A percentile compares a stretch with the other conserved stretches of the same genome.
Conservation (phyloP, 2,888 invertebrate genomes). For the Microdon myrmicae region DNA sequence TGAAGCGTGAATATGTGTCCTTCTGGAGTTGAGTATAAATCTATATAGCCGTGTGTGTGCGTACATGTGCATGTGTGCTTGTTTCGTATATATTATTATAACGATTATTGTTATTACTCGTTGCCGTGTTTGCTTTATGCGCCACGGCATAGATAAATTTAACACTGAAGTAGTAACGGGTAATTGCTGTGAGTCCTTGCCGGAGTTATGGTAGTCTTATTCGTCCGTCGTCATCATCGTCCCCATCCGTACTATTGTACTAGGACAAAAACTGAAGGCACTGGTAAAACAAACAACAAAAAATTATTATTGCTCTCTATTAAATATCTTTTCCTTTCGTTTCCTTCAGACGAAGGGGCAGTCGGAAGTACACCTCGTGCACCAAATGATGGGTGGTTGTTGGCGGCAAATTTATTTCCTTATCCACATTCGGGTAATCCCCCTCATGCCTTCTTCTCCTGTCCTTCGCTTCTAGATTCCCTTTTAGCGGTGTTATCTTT, state of each 20-base stretch:
- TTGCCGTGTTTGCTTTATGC: slow-evolving; percentile 55
- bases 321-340: slow-evolving; percentile 34
- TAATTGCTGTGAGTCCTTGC: slow-evolving; percentile 46
- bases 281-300: slow-evolving; percentile 2
- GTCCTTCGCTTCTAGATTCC: slow-evolving; percentile 27
- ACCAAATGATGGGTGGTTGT: slow-evolving; percentile 22
- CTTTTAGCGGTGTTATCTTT: slow-evolving; percentile 37
- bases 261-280: neutral
- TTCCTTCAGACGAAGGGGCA: slow-evolving; percentile 26
- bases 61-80: slow-evolving; percentile 21
- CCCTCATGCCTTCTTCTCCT: neutral
- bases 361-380: slow-evolving; percentile 24
- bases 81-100: slow-evolving; percentile 51
- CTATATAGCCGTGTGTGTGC: neutral
- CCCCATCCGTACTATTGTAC: slow-evolving; percentile 18
- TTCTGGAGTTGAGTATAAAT: neutral
- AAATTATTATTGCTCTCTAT: slow-evolving; percentile 28
- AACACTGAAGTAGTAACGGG: slow-evolving; percentile 52
- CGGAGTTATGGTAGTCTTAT: slow-evolving; percentile 45
- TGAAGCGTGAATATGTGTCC: slow-evolving; percentile 1
- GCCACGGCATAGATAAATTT: slow-evolving; percentile 54
- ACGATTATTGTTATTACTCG: slow-evolving; percentile 57
- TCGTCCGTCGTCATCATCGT: slow-evolving; percentile 41
- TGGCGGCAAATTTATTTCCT: slow-evolving; percentile 43
- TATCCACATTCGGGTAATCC: too few species aligned